Percentiles rank a stretch among this genome's conserved stretches.
phyloP scores from a whole-genome alignment of 2,113 vertebrate species.

The Corydoras maculifer region DNA sequence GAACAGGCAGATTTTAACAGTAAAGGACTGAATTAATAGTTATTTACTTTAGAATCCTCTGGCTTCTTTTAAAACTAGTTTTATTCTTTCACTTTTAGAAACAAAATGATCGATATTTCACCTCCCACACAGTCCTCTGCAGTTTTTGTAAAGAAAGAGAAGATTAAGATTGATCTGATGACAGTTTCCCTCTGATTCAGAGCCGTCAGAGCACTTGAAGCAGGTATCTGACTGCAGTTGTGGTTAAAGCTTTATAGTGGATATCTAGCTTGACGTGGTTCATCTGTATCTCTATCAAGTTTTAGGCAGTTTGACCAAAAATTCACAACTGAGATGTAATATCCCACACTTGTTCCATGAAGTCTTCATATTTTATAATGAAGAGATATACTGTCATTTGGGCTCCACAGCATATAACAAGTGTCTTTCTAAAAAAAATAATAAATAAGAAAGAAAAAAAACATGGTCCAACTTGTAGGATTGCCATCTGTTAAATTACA shows the following conservation, averaged over 20 bases:
- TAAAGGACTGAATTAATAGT: conserved; percentile 5
- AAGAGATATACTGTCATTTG: no score
- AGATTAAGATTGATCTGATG: conserved; percentile 9
- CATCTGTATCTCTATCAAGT: not conserved
- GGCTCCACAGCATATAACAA: no score
- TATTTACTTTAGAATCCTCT: not conserved
- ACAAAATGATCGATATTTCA: conserved; percentile 3
- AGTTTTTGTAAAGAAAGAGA: not conserved
- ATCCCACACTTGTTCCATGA: no score
- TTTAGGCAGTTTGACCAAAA: not conserved
- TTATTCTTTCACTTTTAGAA: not conserved
- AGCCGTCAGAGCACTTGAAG: not conserved
- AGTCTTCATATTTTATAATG: no score
- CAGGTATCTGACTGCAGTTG: not conserved
- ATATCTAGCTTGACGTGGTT: not conserved
- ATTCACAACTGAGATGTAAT: not conserved
- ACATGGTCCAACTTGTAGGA: no score
- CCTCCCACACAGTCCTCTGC: not conserved
- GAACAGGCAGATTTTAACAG: not conserved
- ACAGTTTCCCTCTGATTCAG: not conserved
- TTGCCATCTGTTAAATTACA: no score
- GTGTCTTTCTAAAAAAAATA: no score
- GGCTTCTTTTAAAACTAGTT: not conserved
- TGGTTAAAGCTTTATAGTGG: not conserved
- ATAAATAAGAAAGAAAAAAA: no score